Evolutionary conservation across 2,113 vertebrate genomes (phyloP).

Genomic region (Carollia perspicillata): DNA sequence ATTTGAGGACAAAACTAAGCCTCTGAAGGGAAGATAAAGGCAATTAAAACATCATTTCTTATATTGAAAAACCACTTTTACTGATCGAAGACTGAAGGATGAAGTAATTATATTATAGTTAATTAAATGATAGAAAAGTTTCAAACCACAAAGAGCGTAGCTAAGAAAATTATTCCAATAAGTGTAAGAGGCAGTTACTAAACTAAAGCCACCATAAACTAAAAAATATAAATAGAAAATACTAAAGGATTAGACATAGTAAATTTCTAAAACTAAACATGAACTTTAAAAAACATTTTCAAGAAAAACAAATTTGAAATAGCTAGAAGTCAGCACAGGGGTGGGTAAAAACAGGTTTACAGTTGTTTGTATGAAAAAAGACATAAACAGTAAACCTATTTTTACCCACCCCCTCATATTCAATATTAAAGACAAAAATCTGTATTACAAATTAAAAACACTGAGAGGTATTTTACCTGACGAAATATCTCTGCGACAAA

Average conservation of each 20-base stretch:
- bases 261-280: constrained; percentile 18
- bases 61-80: neutral
- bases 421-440: constrained; percentile 12
- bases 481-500: constrained; percentile 99
- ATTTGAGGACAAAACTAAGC: neutral
- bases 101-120: constrained; percentile 6
- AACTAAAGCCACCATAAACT: neutral
- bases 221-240: constrained; percentile 6
- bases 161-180: neutral
- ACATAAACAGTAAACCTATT: neutral
- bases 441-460: constrained; percentile 40
- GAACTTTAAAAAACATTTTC: constrained; percentile 22
- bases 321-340: constrained; percentile 12
- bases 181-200: neutral
- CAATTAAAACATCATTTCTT: neutral
- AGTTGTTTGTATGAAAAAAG: neutral
- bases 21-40: neutral
- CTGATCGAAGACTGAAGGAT: neutral
- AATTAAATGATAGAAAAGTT: constrained; percentile 4
- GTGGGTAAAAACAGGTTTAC: neutral
- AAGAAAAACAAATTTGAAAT: neutral
- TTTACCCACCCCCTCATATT: neutral
- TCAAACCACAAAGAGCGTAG: neutral
- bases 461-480: constrained; percentile 86
- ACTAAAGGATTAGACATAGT: neutral